phyloP scores from a whole-genome alignment of 1,140 invertebrate species.

The Drosophila kanapiae region DNA sequence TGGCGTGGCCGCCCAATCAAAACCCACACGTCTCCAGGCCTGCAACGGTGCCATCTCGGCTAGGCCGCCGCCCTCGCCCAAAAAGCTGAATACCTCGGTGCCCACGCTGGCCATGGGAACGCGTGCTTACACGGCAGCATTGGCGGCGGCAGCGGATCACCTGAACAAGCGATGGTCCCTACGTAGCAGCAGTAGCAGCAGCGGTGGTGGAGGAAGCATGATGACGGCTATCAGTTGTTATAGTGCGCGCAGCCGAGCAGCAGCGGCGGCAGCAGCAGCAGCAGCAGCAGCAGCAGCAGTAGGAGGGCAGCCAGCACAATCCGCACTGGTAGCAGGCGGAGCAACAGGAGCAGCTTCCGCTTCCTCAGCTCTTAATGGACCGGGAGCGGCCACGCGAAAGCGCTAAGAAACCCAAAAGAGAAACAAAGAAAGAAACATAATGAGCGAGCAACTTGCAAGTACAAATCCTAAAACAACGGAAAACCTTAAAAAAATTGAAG shows the following conservation, averaged over 20 bases:
- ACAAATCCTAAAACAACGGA: slow-evolving; percentile 55
- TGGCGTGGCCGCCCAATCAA: slow-evolving; percentile 21
- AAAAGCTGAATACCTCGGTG: slow-evolving; percentile 58
- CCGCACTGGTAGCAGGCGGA: not conserved
- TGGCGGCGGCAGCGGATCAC: slow-evolving; percentile 65
- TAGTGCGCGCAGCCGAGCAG: slow-evolving; percentile 39
- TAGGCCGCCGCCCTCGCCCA: slow-evolving; percentile 72
- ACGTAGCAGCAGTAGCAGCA: slow-evolving; percentile 60
- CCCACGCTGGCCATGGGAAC: slow-evolving; percentile 70
- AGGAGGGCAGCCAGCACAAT: not conserved
- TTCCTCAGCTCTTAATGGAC: not conserved
- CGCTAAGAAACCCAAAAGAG: slow-evolving; percentile 15
- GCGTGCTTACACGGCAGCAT: slow-evolving; percentile 63
- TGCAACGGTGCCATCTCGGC: slow-evolving; percentile 61
- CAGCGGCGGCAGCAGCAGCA: slow-evolving; percentile 7
- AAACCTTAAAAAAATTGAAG: slow-evolving; percentile 21
- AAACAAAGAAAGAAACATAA: not conserved
- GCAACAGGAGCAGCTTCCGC: not conserved
- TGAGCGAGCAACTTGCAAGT: slow-evolving; percentile 55
- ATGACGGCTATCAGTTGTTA: slow-evolving; percentile 65
- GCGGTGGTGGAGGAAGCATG: slow-evolving; percentile 23
- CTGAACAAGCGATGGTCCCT: slow-evolving; percentile 70
- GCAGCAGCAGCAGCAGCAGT: not conserved
- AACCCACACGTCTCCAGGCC: slow-evolving; percentile 59
- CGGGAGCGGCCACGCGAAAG: slow-evolving; percentile 16